Evolutionary conservation across 2,113 vertebrate genomes (phyloP).

Genomic region (Syngnathoides biaculeatus): DNA sequence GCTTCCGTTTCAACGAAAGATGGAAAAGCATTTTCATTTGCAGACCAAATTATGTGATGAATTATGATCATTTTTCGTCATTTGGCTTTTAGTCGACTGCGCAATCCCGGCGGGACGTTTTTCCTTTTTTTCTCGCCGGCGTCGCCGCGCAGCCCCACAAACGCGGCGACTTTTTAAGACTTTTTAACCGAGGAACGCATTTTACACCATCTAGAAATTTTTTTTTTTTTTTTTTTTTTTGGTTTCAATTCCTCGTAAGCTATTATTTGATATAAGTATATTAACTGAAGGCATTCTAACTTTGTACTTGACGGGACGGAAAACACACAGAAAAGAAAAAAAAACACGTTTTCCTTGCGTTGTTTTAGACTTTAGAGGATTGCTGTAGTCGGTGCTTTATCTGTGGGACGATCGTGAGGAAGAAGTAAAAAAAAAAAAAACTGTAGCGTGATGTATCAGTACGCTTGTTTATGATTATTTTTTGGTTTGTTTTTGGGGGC

Average conservation of each 20-base stretch:
- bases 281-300: slow-evolving; percentile 95
- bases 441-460: slow-evolving; percentile 83
- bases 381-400: slow-evolving; percentile 97
- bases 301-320: slow-evolving; percentile 86
- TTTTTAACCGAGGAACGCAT: slow-evolving; percentile 77
- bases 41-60: neutral
- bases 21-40: neutral
- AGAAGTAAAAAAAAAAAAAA: slow-evolving; percentile 77
- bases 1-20: too few species aligned
- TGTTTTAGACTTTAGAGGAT: slow-evolving; percentile 94
- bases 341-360: slow-evolving; percentile 82
- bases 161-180: slow-evolving; percentile 50
- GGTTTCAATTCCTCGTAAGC: slow-evolving; percentile 81
- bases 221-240: slow-evolving; percentile 86
- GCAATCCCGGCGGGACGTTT: too few species aligned
- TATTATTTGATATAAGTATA: slow-evolving; percentile 96
- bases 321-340: slow-evolving; percentile 78
- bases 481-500: too few species aligned
- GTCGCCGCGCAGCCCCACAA: slow-evolving; percentile 84
- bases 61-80: neutral
- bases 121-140: slow-evolving; percentile 25
- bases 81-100: too few species aligned
- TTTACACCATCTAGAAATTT: slow-evolving; percentile 84
- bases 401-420: slow-evolving; percentile 91
- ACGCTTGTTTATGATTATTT: slow-evolving; percentile 69